Base-by-base conservation (phyloP, 1,140 invertebrate genomes). In the Drosophila bocqueti region DNA sequence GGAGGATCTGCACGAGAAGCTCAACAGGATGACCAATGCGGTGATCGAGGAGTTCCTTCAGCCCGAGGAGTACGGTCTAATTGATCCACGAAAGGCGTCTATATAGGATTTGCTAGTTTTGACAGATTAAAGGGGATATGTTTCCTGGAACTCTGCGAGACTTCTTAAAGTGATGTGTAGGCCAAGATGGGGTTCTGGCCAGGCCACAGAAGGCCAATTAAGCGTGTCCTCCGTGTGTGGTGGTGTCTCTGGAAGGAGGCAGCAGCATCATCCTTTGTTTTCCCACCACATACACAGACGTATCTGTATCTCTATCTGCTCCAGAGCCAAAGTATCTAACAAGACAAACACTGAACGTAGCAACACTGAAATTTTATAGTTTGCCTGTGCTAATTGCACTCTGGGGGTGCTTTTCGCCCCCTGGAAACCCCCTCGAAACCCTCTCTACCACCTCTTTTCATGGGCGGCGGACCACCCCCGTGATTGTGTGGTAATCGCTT, bases 1-100 rank as follows among this genome's bases (percentile, higher is more conserved):
- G 92, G 93, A 95, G 24, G 93, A 94, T 71, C 93, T 97, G 21
- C 94, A 95, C 77, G 78, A 90, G 5, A 95, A 95, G 42, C 93
- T 98, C 7, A 93, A 94, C 10, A 95, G 96, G 75, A 97, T 98
- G 95, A 96, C 98, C 8, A 92, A 95, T 18, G 96, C 95, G 40
- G 95, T 98, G 40, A 94, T 98, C 13, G 93, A 95, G 24, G 96
- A 98, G 89, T 96, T 98, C 75, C 94, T 98, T 47, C 94, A 97
- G 87, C 97, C 98, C 0, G 93, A 95, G 77, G 89, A 95, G 64
- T 96, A 97, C 93, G 94, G 94, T 0, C 59, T 73, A 0, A 36
- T 26, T 2, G 68, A 55, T 49, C 36, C 54, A 2, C 36, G 54
- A 26, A n/a, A 4, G 54, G 9, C 2, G 4, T n/a, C 54, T 2